These are phyloP conservation scores for Meteorus sp. DNA, from an alignment of 1,140 invertebrate genomes.

Conservation along the genomic window DNA sequence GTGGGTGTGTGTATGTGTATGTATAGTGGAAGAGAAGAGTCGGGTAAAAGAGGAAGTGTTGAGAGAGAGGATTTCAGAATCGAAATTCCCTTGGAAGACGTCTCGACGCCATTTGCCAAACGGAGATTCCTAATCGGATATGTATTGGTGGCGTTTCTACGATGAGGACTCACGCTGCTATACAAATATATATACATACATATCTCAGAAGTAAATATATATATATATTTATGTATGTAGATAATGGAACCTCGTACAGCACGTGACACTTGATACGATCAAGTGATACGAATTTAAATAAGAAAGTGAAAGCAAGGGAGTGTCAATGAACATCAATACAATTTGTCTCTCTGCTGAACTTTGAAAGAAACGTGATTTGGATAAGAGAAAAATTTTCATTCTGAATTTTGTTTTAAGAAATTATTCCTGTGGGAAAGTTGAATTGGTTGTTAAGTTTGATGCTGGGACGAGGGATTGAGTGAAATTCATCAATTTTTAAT, in stretches of 20 bases:
- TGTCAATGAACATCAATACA: no score
- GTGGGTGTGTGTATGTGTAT: background rate
- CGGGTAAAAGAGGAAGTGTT: background rate
- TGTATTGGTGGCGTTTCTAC: background rate
- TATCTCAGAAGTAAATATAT: background rate
- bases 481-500: no score
- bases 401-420: no score
- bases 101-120: conserved; percentile 19
- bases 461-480: no score
- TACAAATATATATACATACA: conserved; percentile 4
- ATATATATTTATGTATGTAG: background rate
- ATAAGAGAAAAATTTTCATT: no score
- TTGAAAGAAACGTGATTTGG: no score
- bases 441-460: no score
- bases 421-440: no score
- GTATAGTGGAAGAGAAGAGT: background rate
- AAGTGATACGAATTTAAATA: no score
- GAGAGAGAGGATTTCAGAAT: background rate
- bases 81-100: conserved; percentile 19
- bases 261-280: background rate
- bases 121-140: conserved; percentile 20
- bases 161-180: background rate
- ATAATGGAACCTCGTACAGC: background rate
- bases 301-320: no score
- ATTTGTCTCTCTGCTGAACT: no score